These are phyloP conservation scores for Thaumatotibia leucotreta DNA, from an alignment of 1,140 invertebrate species.

Conservation along the genomic window DNA sequence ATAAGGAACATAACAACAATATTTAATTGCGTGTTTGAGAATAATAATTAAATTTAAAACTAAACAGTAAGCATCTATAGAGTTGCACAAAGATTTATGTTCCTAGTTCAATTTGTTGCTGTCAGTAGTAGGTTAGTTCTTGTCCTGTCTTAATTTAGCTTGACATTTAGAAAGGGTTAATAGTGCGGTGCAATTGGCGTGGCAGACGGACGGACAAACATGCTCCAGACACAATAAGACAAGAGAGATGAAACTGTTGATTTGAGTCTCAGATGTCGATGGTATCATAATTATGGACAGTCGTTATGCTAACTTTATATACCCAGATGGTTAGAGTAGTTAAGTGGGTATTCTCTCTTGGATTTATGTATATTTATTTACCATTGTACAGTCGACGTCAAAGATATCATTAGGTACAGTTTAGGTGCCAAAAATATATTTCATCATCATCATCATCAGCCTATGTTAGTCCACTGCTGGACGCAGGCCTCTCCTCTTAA, in stretches of 20 bases:
- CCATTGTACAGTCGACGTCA: too few relatives aligned
- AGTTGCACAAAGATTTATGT: neutral
- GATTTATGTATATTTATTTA: too few relatives aligned
- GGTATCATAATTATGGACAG: neutral
- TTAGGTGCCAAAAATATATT: too few relatives aligned
- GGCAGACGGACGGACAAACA: conserved; percentile 37
- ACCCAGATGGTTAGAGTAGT: too few relatives aligned
- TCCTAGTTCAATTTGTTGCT: neutral
- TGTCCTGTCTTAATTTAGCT: conserved; percentile 24
- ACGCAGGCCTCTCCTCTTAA: too few relatives aligned
- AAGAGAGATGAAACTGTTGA: conserved; percentile 17
- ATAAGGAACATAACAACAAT: too few relatives aligned
- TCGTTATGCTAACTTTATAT: neutral
- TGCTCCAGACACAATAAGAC: conserved; percentile 57
- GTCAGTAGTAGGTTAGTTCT: neutral
- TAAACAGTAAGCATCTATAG: neutral
- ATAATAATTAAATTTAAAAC: neutral
- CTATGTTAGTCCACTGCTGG: too few relatives aligned
- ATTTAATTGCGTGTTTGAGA: too few relatives aligned
- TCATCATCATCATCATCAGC: too few relatives aligned
- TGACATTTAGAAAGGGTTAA: conserved; percentile 42
- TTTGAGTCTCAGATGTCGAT: neutral
- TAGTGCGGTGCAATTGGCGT: conserved; percentile 36
- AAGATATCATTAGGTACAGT: too few relatives aligned
- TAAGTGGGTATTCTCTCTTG: too few relatives aligned